Conservation (phyloP, 2,113 vertebrate species). For the Neomonachus schauinslandi region DNA sequence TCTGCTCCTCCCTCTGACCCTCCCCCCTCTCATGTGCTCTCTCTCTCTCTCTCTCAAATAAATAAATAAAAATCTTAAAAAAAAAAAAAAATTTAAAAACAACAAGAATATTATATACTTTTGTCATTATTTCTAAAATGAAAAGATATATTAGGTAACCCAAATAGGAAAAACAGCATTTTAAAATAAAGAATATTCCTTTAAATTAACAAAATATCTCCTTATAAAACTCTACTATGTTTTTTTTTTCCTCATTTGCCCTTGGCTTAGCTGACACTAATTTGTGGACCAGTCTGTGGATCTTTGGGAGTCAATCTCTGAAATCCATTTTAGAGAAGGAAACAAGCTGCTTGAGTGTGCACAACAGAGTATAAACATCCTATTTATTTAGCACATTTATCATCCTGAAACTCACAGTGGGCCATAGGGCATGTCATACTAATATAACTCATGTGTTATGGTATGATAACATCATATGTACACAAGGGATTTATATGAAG, state of each 20-base stretch:
- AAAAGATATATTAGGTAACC: background rate
- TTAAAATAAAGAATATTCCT: background rate
- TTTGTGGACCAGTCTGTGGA: background rate
- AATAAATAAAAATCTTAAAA: too few species aligned
- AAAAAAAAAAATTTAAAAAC: too few species aligned
- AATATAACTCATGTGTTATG: background rate
- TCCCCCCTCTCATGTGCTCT: too few species aligned
- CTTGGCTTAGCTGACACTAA: background rate
- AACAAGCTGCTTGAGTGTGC: background rate
- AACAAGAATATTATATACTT: background rate
- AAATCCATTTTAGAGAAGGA: background rate
- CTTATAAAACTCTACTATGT: background rate
- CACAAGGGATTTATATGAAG: conserved; percentile 26
- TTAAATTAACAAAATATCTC: background rate
- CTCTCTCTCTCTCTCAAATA: too few species aligned
- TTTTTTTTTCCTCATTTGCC: background rate
- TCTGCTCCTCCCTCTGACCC: too few species aligned
- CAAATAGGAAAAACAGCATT: background rate
- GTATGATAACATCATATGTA: background rate
- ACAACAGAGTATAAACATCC: background rate
- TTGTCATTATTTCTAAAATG: conserved; percentile 31
- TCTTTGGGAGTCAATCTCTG: background rate
- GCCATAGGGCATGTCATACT: background rate
- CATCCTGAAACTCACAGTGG: background rate
- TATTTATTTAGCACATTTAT: background rate